Evolutionary conservation across 2,113 vertebrate genomes (phyloP).

Genomic region (Pseudonaja textilis): DNA sequence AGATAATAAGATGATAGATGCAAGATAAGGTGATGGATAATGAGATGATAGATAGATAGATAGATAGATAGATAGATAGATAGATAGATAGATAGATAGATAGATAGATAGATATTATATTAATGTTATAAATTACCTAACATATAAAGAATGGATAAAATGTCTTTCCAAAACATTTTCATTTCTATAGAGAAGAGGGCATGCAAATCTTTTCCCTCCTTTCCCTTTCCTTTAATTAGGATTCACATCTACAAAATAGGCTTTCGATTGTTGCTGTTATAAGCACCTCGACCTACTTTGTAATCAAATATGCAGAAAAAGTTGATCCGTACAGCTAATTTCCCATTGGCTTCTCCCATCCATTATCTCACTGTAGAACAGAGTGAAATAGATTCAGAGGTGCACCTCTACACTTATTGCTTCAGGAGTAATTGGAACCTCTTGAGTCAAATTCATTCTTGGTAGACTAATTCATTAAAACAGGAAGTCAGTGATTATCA

Average conservation of each 20-base stretch:
- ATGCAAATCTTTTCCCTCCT: background rate
- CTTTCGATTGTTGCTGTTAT: background rate
- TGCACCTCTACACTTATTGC: background rate
- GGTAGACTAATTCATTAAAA: conserved; percentile 19
- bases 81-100: no score
- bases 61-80: no score
- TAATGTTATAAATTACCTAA: background rate
- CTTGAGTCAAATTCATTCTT: conserved; percentile 11
- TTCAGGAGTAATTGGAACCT: background rate
- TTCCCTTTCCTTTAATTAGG: background rate
- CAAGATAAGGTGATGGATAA: no score
- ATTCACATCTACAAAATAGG: background rate
- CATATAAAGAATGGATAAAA: no score
- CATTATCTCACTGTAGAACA: background rate
- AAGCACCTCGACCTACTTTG: background rate
- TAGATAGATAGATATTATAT: background rate
- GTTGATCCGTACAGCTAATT: background rate
- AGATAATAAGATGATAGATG: no score
- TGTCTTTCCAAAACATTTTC: background rate
- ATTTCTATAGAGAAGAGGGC: background rate
- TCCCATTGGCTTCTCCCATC: no score
- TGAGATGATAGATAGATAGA: no score
- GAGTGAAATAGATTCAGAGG: background rate
- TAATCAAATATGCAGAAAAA: background rate
- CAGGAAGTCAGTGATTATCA: background rate